Evolutionary conservation across 2,113 vertebrate genomes (phyloP).

Genomic region (Lethenteron camtschaticum): DNA sequence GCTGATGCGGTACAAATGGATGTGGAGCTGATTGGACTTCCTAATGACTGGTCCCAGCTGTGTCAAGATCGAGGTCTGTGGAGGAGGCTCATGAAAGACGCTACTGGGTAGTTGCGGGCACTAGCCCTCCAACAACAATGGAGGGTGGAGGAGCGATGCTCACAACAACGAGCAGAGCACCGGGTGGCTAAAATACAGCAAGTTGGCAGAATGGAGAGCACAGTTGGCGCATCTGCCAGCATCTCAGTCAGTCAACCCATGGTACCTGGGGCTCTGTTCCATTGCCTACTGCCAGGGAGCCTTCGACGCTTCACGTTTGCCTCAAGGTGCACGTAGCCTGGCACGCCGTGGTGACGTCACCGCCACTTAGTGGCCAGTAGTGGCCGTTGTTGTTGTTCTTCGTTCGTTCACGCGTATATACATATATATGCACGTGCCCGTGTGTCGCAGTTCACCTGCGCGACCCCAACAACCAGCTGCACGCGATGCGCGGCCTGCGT

Average conservation of each 20-base stretch:
- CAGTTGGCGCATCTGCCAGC: background rate
- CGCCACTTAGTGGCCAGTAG: background rate
- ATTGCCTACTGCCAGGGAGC: background rate
- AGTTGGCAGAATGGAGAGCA: no score
- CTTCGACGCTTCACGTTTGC: background rate
- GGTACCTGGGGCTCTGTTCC: background rate
- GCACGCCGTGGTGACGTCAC: background rate
- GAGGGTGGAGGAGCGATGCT: no score
- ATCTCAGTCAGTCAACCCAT: background rate
- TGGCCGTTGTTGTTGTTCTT: background rate
- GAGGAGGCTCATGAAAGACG: no score
- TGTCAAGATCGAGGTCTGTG: no score
- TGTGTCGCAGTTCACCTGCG: constrained; percentile 46
- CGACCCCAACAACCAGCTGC: constrained; percentile 88
- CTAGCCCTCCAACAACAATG: no score
- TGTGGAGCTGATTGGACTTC: no score
- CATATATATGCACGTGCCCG: background rate
- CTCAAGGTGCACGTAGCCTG: background rate
- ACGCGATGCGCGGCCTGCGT: constrained; percentile 74
- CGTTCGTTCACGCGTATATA: background rate
- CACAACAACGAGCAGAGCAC: no score
- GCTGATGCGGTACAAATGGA: no score
- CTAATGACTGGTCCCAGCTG: no score
- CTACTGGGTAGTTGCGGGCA: no score
- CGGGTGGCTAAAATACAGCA: no score